Evolutionary conservation across 2,888 invertebrate genomes (phyloP).

Genomic region (Argynnis bischoffii): DNA sequence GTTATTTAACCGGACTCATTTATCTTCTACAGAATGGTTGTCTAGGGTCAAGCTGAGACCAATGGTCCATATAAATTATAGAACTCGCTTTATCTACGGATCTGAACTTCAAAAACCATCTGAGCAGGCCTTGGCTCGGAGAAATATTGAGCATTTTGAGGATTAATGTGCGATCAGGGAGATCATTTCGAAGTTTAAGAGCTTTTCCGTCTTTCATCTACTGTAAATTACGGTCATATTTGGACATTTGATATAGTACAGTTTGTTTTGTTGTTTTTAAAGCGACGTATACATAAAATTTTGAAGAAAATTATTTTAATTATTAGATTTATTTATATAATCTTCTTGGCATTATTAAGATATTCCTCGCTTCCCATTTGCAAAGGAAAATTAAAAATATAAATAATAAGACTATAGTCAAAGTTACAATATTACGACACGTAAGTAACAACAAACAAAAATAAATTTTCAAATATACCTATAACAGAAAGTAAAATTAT

Average conservation of each 20-base stretch:
- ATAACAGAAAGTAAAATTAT: no score
- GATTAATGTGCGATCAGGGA: constrained; percentile 47
- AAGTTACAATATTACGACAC: no score
- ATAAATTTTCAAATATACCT: no score
- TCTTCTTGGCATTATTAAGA: no score
- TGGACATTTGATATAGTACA: constrained; percentile 6
- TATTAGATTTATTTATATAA: no score
- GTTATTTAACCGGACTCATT: constrained; percentile 32
- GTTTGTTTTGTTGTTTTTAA: neutral
- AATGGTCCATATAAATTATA: constrained; percentile 42
- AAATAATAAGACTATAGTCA: no score
- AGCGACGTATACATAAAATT: neutral
- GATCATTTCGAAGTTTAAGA: constrained; percentile 38
- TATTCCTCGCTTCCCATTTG: no score
- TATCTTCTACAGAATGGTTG: constrained; percentile 38
- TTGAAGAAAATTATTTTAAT: neutral
- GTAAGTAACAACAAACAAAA: no score
- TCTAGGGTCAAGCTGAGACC: constrained; percentile 40
- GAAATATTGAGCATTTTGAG: constrained; percentile 47
- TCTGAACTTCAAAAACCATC: constrained; percentile 40
- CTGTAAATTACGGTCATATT: constrained; percentile 8
- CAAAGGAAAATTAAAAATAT: no score
- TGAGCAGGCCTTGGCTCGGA: constrained; percentile 36
- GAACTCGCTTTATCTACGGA: constrained; percentile 38
- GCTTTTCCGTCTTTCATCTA: constrained; percentile 8